phyloP scores from a whole-genome alignment of 2,888 invertebrate genomes.

The Drosophila mimetica region DNA sequence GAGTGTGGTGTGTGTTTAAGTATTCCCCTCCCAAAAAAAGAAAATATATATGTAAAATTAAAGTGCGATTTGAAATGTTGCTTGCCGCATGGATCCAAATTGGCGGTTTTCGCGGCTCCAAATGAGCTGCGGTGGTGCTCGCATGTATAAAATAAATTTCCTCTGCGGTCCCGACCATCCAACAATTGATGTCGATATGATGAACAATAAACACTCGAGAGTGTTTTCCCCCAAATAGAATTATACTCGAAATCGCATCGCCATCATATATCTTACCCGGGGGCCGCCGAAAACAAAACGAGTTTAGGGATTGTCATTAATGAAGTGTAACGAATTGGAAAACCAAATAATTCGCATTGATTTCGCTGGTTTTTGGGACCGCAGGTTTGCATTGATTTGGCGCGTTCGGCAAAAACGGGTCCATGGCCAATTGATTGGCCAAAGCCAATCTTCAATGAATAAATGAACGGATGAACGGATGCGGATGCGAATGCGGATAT shows the following conservation, averaged over 20 bases:
- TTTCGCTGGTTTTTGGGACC: constrained; percentile 70
- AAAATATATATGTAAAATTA: constrained; percentile 61
- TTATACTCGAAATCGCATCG: constrained; percentile 61
- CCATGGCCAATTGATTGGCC: constrained; percentile 75
- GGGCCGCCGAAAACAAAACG: constrained; percentile 13
- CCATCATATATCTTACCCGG: constrained; percentile 19
- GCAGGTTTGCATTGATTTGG: constrained; percentile 71
- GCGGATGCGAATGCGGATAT: constrained; percentile 12
- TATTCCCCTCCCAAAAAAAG: no score
- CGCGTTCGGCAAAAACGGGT: constrained; percentile 22
- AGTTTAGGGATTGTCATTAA: constrained; percentile 70
- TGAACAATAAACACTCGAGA: constrained; percentile 63
- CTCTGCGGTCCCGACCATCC: constrained; percentile 50
- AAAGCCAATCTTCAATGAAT: constrained; percentile 76
- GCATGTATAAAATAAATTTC: constrained; percentile 68
- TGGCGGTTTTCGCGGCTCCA: constrained; percentile 75
- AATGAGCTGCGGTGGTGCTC: constrained; percentile 62
- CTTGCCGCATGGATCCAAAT: constrained; percentile 60
- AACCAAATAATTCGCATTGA: constrained; percentile 80
- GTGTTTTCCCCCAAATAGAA: constrained; percentile 46
- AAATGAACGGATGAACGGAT: constrained; percentile 67
- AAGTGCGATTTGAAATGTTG: constrained; percentile 71
- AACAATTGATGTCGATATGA: constrained; percentile 51
- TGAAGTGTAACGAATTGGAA: constrained; percentile 77
- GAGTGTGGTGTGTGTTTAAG: constrained; percentile 3